Conservation (phyloP, 2,113 vertebrate species). For the Thomomys bottae region DNA sequence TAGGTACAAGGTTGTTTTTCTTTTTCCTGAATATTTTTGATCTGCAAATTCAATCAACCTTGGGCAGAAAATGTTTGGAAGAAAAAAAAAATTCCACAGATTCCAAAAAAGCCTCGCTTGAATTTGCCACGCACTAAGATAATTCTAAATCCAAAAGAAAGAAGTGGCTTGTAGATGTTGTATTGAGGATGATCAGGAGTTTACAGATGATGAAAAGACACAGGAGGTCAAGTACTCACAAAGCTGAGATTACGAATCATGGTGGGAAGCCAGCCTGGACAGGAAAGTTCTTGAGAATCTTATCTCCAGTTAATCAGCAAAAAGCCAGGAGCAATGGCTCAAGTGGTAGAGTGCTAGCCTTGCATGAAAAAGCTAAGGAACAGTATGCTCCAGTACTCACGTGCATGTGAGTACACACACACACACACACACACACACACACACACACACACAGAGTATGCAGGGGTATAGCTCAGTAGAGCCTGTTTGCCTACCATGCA, state of each 20-base stretch:
- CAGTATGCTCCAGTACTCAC: too few relatives aligned
- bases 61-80: background rate
- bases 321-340: too few relatives aligned
- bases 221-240: background rate
- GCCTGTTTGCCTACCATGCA: background rate
- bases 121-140: background rate
- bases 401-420: too few relatives aligned
- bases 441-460: too few relatives aligned
- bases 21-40: background rate
- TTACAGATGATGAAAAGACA: background rate
- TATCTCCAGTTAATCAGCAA: too few relatives aligned
- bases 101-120: background rate
- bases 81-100: background rate
- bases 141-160: background rate
- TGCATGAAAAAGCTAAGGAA: too few relatives aligned
- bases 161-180: background rate
- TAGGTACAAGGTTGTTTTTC: too few relatives aligned
- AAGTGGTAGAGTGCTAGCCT: too few relatives aligned
- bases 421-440: too few relatives aligned
- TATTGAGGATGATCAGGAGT: background rate
- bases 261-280: too few relatives aligned
- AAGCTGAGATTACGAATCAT: too few relatives aligned
- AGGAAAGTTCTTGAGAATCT: too few relatives aligned
- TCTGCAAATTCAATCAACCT: background rate
- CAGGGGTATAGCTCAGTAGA: background rate